phyloP scores from a whole-genome alignment of 2,888 invertebrate genomes.

The Lordiphosa andalusiaca region DNA sequence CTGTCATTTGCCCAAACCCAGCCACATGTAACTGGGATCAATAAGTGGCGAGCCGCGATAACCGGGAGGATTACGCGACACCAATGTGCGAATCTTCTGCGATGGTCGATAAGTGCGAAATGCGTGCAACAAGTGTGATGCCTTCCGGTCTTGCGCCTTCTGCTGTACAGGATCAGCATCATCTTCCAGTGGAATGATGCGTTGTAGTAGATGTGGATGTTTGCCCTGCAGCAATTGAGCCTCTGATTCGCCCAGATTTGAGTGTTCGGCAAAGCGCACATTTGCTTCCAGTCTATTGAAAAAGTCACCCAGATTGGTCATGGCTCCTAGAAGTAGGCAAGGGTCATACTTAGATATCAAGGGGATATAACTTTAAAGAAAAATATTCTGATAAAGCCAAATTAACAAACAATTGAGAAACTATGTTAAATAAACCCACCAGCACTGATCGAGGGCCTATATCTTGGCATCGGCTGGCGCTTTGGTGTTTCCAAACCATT shows the following conservation, averaged over 20 bases:
- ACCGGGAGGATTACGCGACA: slow-evolving; percentile 82
- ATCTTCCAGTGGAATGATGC: slow-evolving; percentile 40
- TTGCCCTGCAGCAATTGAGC: slow-evolving; percentile 74
- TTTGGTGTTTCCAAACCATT: slow-evolving; percentile 40
- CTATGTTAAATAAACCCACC: slow-evolving; percentile 65
- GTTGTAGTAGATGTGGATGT: slow-evolving; percentile 69
- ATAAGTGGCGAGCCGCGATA: slow-evolving; percentile 84
- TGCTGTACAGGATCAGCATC: slow-evolving; percentile 12
- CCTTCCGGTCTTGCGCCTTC: slow-evolving; percentile 40
- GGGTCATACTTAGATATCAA: not conserved
- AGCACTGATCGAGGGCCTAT: slow-evolving; percentile 78
- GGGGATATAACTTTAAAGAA: not conserved
- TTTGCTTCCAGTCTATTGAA: slow-evolving; percentile 77
- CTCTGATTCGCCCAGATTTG: slow-evolving; percentile 62
- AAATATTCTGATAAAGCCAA: too few species aligned
- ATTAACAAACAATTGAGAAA: too few species aligned
- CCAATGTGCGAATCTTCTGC: slow-evolving; percentile 82
- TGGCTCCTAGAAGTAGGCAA: slow-evolving; percentile 70
- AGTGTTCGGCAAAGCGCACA: slow-evolving; percentile 75
- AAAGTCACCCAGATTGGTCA: slow-evolving; percentile 78
- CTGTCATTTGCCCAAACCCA: slow-evolving; percentile 82
- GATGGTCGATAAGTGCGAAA: slow-evolving; percentile 81
- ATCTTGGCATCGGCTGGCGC: slow-evolving; percentile 44
- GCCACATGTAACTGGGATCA: slow-evolving; percentile 85
- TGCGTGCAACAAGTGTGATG: slow-evolving; percentile 80